Conservation (phyloP, 64 coral and sea anemone species). For the Trachythela sp. region DNA sequence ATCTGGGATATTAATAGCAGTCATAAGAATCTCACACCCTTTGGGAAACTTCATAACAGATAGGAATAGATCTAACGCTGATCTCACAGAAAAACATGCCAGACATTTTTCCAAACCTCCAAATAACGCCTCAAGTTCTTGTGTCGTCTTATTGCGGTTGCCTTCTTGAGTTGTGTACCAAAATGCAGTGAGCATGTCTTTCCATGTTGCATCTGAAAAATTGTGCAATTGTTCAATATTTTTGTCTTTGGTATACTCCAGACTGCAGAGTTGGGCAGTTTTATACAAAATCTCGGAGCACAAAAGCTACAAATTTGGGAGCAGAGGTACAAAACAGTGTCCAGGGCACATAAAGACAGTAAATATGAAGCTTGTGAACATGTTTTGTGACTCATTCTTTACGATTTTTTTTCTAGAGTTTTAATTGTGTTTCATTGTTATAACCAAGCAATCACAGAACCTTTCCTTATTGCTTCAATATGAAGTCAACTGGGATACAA, state of each 20-base stretch:
- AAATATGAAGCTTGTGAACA: too few relatives aligned
- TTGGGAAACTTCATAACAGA: conserved; percentile 65
- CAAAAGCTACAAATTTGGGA: too few relatives aligned
- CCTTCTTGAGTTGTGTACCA: conserved; percentile 33
- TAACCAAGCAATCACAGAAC: too few relatives aligned
- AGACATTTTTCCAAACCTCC: conserved; percentile 64
- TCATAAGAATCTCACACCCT: conserved; percentile 85
- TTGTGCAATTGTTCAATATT: too few relatives aligned
- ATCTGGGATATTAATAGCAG: conserved; percentile 90
- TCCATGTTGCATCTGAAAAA: conserved; percentile 72
- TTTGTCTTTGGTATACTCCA: too few relatives aligned
- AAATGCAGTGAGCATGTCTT: conserved; percentile 69
- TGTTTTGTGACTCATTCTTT: too few relatives aligned
- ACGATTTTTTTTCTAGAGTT: too few relatives aligned
- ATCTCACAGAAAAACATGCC: conserved; percentile 70
- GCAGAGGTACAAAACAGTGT: too few relatives aligned
- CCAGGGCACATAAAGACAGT: too few relatives aligned
- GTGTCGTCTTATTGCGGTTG: conserved; percentile 48
- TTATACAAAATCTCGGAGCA: not conserved
- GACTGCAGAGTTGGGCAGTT: not conserved
- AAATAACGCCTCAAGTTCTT: conserved; percentile 64
- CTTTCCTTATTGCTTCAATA: too few relatives aligned
- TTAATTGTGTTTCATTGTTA: too few relatives aligned
- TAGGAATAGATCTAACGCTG: conserved; percentile 78
- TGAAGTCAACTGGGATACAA: too few relatives aligned